Base-by-base conservation (phyloP, 2,113 vertebrate genomes). In the Rostratula benghalensis region DNA sequence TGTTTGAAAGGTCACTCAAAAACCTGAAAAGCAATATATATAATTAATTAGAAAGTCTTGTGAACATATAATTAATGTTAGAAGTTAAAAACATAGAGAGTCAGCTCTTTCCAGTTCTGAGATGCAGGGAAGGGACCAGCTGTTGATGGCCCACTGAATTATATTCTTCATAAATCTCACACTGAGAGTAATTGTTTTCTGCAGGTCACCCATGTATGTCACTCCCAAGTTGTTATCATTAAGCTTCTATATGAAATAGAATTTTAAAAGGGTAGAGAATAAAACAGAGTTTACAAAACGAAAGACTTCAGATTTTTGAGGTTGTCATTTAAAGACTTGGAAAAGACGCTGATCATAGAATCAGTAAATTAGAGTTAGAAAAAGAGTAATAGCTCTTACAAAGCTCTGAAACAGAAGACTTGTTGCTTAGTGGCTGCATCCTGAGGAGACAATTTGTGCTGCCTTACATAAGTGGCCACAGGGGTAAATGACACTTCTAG, bases 51-150 rank as follows among this genome's bases (percentile, higher is more conserved):
- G 23, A 88, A 93, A 85, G 4, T 61, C 78, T 90, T 93, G n/a
- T 90, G 90, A 96, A 87, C 3, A 65, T 77, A 89, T 94, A 89
- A 95, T 94, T 92, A 84, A 90, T 54, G 19, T 82, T 82, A 68
- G 43, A 92, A 83, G 11, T 50, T 68, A 74, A 68, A 96, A 94
- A 45, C 15, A 43, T 77, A 82, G 13, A 6, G 53, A 88, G 54
- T 87, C 86, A 87, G 31, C 84, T 90, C 20, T 35, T 94, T 89
- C 33, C 20, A 46, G 11, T 87, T 93, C 73, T 68, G 39, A 93
- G 39, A 76, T 11, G 5, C 16, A 89, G 77, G 57, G 51, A 94
- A 77, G 31, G 45, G 39, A 77, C 13, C 46, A 94, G 73, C 41
- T 95, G 73, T 73, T 93, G 54, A 79, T 67, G 43, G 46, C 41